Conservation (phyloP, 1,140 invertebrate species). For the Zaprionus capensis region DNA sequence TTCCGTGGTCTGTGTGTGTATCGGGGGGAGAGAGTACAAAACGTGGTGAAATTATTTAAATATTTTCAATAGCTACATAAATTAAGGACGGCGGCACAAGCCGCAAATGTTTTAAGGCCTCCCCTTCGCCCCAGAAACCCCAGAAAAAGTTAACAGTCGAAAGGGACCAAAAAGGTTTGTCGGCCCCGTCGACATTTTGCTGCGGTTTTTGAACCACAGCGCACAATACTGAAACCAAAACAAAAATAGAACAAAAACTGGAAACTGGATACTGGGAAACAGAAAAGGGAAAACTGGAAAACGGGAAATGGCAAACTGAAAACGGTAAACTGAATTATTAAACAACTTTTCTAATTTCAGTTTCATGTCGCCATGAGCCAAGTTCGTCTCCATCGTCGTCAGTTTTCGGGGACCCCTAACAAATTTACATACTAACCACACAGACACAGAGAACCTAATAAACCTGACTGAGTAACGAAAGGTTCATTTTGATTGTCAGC, state of each 20-base stretch:
- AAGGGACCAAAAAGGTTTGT: conserved; percentile 60
- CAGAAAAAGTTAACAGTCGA: conserved; percentile 45
- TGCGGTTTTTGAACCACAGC: conserved; percentile 39
- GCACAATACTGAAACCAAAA: conserved; percentile 8
- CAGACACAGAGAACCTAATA: conserved; percentile 55
- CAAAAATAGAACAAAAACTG: conserved; percentile 11
- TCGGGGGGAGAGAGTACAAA: neutral
- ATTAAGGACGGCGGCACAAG: conserved; percentile 15
- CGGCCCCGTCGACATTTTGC: conserved; percentile 16
- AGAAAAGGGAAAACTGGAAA: conserved; percentile 14
- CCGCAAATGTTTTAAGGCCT: conserved; percentile 35
- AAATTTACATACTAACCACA: conserved; percentile 68
- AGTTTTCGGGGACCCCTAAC: conserved; percentile 1
- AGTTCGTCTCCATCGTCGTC: neutral
- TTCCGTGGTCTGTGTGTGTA: conserved; percentile 84
- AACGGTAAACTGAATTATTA: conserved; percentile 71
- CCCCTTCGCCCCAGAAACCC: neutral
- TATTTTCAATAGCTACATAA: conserved; percentile 32
- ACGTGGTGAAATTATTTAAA: conserved; percentile 36
- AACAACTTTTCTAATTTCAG: conserved; percentile 77
- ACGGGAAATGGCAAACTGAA: conserved; percentile 19
- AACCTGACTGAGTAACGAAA: conserved; percentile 55
- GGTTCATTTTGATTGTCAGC: conserved; percentile 57
- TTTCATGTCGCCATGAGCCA: conserved; percentile 51
- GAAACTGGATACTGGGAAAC: neutral